Evolutionary conservation across 1,140 invertebrate genomes (phyloP), one percentile per base, ranked within the genome.

Genomic region (Chelonus insularis): DNA sequence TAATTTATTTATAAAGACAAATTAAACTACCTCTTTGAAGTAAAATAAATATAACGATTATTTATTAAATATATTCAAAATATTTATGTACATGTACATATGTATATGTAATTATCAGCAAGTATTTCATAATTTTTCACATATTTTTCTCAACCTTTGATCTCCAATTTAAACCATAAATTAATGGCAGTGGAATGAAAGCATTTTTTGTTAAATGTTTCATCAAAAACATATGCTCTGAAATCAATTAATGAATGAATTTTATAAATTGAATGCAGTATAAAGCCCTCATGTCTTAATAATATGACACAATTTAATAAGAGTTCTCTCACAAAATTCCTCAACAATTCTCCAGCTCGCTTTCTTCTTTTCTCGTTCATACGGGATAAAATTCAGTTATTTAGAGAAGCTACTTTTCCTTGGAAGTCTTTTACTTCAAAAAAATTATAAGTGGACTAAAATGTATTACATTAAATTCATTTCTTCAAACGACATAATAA

Each of bases 281-380:
- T 71, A 67, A 67, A 63, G 60, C 69, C 66, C 63, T 68, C 64
- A 67, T 69, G n/a, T 69, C 64, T 57, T 64, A 60, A 65, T n/a
- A n/a, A n/a, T n/a, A 71, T 68, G 67, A 69, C 69, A 69, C 67
- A 71, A 71, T 71, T 71, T 68, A 71, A 71, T 71, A 69, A 71
- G 66, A 56, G 60, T 62, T 62, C 25, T 3, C 25, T 29, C 25
- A 29, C 25, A 29, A 3, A 29, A 29, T 29, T 29, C 7, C 25
- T 29, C 7, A 29, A 66, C 62, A 68, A 66, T 66, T 65, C 65
- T 54, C 45, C 45, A 48, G 20, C 47, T 57, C 43, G 41, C 67
- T 36, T 41, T 56, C 14, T 54, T 37, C 52, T 56, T 34, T 11
- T 21, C 11, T 41, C 21, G 0, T 20, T n/a, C 21, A 37, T 41